Evolutionary conservation across 2,888 invertebrate genomes (phyloP), one percentile per base, ranked within the genome.

Genomic region (Cheiracanthium punctorium): DNA sequence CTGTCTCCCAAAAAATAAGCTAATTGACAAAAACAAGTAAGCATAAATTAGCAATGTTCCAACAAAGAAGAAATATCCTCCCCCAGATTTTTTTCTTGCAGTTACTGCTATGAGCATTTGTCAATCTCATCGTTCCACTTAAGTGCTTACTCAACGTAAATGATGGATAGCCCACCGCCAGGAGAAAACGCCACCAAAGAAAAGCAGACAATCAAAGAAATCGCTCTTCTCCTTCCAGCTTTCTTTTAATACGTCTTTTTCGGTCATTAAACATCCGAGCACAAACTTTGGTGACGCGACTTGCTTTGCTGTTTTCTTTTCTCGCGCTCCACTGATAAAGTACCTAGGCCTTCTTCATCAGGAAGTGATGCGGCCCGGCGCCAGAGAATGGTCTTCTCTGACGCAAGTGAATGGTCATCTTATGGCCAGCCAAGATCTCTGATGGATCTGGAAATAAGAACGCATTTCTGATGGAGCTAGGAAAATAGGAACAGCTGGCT

Each of bases 241-340:
- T 71, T 82, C 82, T 82, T 79, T 79, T 79, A 85, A 85, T 79
- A 74, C 70, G 65, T 64, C 74, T 71, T 79, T 85, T 79, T 85
- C 79, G 84, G 79, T 85, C 84, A 85, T 85, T 85, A 85, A 79
- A 85, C 84, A 85, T 77, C 71, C 17, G 43, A 32, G 24, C 48
- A 72, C 71, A 74, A 85, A 79, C 79, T 79, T 77, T 20, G 5
- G 58, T 24, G 58, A 58, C 7, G 58, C 58, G 20, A 24, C 48
- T 24, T 1, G 48, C 58, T 24, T 24, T 5, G 12, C 37, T 37
- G 37, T 7, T 37, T 37, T 58, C 24, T 24, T 17, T 58, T 24
- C 58, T 58, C 24, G 58, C 58, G 58, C 58, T 58, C 24, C 24
- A 58, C 58, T 58, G 58, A 58, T 58, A 24, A 58, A 58, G 58